Conservation (phyloP, 2,888 invertebrate genomes). For the Phrixothrix hirtus region DNA sequence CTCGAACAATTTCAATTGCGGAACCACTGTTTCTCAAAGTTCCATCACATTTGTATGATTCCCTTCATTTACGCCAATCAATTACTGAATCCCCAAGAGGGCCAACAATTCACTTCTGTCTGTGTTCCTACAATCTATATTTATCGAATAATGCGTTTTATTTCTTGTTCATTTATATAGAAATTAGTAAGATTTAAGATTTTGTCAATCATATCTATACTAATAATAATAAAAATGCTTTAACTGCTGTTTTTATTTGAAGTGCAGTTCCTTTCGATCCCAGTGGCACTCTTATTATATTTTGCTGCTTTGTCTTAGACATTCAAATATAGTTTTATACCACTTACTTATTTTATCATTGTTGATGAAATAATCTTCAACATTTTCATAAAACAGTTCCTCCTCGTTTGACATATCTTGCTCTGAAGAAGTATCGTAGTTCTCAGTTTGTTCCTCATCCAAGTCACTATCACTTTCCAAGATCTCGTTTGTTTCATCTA, state of each 20-base stretch:
- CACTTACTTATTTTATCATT: not conserved
- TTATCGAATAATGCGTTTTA: constrained; percentile 2
- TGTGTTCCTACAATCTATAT: constrained; percentile 1
- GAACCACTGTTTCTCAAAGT: constrained; percentile 1
- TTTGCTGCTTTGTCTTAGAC: constrained; percentile 1
- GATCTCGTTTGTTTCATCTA: not conserved
- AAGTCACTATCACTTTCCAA: constrained; percentile 2
- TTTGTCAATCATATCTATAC: constrained; percentile 1
- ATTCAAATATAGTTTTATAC: constrained; percentile 1
- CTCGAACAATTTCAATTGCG: not conserved
- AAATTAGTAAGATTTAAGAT: not conserved
- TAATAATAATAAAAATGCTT: constrained; percentile 4
- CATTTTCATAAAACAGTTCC: constrained; percentile 1
- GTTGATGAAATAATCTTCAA: not conserved
- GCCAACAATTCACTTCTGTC: too few relatives aligned
- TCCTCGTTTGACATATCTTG: not conserved
- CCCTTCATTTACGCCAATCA: too few relatives aligned
- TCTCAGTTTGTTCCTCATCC: constrained; percentile 1
- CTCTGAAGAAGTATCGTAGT: not conserved
- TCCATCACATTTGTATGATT: not conserved
- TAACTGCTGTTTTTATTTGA: not conserved
- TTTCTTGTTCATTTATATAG: constrained; percentile 2
- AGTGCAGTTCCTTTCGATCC: too few relatives aligned
- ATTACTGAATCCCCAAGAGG: too few relatives aligned
- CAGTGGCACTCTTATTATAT: not conserved